phyloP scores from a whole-genome alignment of 2,113 vertebrate genomes.

The Brachionichthys hirsutus region DNA sequence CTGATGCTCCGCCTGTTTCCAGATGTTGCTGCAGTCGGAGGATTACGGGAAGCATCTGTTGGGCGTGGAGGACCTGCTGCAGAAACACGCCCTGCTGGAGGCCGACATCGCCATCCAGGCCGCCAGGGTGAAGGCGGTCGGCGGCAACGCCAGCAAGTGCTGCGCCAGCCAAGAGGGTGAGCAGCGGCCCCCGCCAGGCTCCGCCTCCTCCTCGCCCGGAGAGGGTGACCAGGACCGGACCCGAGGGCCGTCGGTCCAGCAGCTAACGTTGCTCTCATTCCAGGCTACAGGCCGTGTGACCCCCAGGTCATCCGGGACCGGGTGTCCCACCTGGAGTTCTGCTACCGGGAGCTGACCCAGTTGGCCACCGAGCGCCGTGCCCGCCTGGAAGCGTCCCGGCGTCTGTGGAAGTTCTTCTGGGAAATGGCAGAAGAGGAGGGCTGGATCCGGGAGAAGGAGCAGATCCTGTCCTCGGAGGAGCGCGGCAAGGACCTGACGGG shows the following conservation, averaged over 20 bases:
- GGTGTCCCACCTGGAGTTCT: slow-evolving; percentile 93
- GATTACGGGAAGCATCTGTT: slow-evolving; percentile 95
- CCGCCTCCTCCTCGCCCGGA: no score
- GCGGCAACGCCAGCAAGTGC: slow-evolving; percentile 87
- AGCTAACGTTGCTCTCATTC: no score
- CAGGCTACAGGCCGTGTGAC: slow-evolving; percentile 87
- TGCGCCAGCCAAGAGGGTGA: slow-evolving; percentile 85
- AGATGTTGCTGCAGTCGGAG: slow-evolving; percentile 94
- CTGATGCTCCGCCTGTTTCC: slow-evolving; percentile 15
- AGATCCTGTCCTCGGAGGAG: slow-evolving; percentile 90
- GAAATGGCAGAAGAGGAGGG: slow-evolving; percentile 97
- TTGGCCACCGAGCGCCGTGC: slow-evolving; percentile 87
- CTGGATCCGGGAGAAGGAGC: slow-evolving; percentile 96
- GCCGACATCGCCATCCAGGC: slow-evolving; percentile 93
- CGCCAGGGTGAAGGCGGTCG: slow-evolving; percentile 89
- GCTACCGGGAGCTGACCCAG: slow-evolving; percentile 93
- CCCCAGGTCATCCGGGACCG: slow-evolving; percentile 92
- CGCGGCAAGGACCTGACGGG: slow-evolving; percentile 91
- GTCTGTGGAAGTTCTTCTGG: slow-evolving; percentile 98
- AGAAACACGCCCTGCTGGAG: slow-evolving; percentile 94
- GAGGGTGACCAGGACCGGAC: no score
- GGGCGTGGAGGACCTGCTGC: slow-evolving; percentile 92
- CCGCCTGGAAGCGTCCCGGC: slow-evolving; percentile 90
- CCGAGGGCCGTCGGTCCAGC: no score
- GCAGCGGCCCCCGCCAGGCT: neutral